Conservation (phyloP, 2,888 invertebrate genomes). For the Rotaria socialis region DNA sequence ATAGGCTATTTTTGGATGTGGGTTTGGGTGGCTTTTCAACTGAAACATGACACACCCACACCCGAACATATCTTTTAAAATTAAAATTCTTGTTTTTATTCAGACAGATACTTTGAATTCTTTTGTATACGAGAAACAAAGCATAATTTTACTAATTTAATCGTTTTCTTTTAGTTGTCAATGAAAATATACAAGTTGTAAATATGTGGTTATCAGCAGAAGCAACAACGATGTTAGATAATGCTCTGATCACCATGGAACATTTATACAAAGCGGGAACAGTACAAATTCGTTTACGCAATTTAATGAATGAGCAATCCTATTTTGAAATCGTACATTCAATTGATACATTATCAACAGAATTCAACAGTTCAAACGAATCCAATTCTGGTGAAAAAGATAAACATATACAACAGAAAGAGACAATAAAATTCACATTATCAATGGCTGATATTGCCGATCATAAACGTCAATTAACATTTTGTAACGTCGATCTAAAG, state of each 20-base stretch:
- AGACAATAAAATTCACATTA: background rate
- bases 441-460: background rate
- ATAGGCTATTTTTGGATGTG: too few relatives aligned
- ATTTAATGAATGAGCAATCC: background rate
- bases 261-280: background rate
- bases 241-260: constrained; percentile 9
- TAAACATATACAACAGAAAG: background rate
- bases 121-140: too few relatives aligned
- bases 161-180: background rate
- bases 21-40: too few relatives aligned
- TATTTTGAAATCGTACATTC: background rate
- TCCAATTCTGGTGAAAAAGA: background rate
- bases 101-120: too few relatives aligned
- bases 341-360: background rate
- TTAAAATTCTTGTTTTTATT: too few relatives aligned
- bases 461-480: constrained; percentile 36
- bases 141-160: too few relatives aligned
- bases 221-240: constrained; percentile 13
- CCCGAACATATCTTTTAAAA: too few relatives aligned
- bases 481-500: constrained; percentile 4
- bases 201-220: background rate
- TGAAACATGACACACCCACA: too few relatives aligned
- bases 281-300: background rate
- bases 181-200: constrained; percentile 10
- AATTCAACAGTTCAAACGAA: background rate